phyloP scores from a whole-genome alignment of 2,888 invertebrate genomes.

The Apodemia zela region DNA sequence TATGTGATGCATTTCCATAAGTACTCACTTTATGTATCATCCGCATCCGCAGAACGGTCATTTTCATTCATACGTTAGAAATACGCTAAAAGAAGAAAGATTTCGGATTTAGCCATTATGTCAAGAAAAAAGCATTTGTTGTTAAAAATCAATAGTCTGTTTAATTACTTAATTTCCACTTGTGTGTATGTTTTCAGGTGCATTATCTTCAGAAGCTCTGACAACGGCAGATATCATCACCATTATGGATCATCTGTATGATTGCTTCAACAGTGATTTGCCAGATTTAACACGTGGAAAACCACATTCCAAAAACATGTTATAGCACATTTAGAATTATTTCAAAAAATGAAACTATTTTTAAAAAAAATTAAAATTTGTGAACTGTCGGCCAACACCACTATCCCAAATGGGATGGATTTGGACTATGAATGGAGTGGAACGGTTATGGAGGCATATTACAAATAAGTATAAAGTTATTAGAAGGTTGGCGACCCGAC shows the following conservation, averaged over 20 bases:
- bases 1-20: too few relatives aligned
- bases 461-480: constrained; percentile 20
- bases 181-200: too few relatives aligned
- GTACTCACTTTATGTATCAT: too few relatives aligned
- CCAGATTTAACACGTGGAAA: constrained; percentile 19
- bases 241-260: constrained; percentile 28
- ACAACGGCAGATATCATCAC: constrained; percentile 22
- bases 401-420: constrained; percentile 30
- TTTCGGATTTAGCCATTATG: background rate
- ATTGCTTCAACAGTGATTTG: constrained; percentile 26
- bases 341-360: background rate
- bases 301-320: background rate
- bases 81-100: background rate
- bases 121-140: background rate
- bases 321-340: background rate
- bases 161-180: too few relatives aligned
- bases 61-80: too few relatives aligned
- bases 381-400: constrained; percentile 20
- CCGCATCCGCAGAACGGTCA: too few relatives aligned
- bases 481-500: constrained; percentile 32
- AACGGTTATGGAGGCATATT: constrained; percentile 26
- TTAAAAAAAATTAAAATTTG: constrained; percentile 19
- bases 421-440: constrained; percentile 25
- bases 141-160: background rate
- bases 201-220: too few relatives aligned